Evolutionary conservation across 2,888 invertebrate species (phyloP), one percentile per base, ranked within the genome.

Genomic region (Zhuqinia jingwanae): DNA sequence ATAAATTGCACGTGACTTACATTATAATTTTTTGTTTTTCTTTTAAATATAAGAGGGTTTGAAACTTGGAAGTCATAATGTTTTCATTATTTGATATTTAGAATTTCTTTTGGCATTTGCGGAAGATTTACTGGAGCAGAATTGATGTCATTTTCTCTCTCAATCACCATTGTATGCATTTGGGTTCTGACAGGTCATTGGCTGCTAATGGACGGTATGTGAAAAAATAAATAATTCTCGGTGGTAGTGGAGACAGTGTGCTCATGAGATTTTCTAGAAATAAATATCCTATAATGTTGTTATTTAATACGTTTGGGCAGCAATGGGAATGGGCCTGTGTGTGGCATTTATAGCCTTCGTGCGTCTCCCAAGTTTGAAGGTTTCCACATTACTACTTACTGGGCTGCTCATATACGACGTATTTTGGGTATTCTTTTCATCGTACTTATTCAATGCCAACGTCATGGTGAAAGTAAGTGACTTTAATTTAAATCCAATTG

Each of bases 381-480:
- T 97, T 90, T 99, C 98, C 79, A 99, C 98, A 22, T 93, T 99
- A 88, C 94, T 99, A 90, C 95, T 99, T 91, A 97, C 98, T 68
- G 99, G 99, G 42, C 94, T 98, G 90, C 95, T 98, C 88, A 96
- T 97, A 85, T 99, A 99, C 93, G 99, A 99, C 93, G 98, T 99
- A 56, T 99, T 99, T 93, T 99, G 99, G 98, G 98, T 99, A 77
- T 99, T 99, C 94, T 99, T 98, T 94, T 98, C 98, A 1, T 98
- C 98, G 0, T 98, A 98, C 93, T 97, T 99, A 92, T 99, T 99
- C 94, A 98, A 97, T 93, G 97, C 99, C 92, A 99, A 99, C 92
- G 99, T 99, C 90, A 99, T 99, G 99, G 98, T 99, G 90, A 98
- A 98, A 93, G 96, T 96, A 93, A 95, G 95, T 47, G 93, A 53